These are phyloP conservation scores for Sphaerophoria rueppellii DNA, from an alignment of 2,888 invertebrate species.

Conservation along the genomic window DNA sequence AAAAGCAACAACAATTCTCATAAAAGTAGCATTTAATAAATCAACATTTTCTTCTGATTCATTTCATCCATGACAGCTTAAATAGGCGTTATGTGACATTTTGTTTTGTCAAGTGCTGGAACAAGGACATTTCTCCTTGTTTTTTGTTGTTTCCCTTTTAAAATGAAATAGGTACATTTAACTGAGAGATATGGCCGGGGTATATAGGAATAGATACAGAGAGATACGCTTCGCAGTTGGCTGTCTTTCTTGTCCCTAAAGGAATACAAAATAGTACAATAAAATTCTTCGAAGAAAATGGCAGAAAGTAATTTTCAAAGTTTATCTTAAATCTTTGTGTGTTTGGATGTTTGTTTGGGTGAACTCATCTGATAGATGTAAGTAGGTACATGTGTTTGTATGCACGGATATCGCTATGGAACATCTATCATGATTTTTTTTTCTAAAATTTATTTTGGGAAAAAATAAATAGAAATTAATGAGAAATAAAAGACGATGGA, in stretches of 20 bases:
- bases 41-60: slow-evolving; percentile 71
- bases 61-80: slow-evolving; percentile 69
- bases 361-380: slow-evolving; percentile 9
- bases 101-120: slow-evolving; percentile 50
- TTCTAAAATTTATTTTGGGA: neutral
- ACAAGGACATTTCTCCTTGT: slow-evolving; percentile 30
- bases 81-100: slow-evolving; percentile 70
- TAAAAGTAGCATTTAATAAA: slow-evolving; percentile 72
- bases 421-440: slow-evolving; percentile 29
- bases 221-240: slow-evolving; percentile 7
- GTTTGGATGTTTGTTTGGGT: slow-evolving; percentile 32
- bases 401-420: neutral
- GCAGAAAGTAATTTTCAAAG: slow-evolving; percentile 50
- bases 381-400: slow-evolving; percentile 4
- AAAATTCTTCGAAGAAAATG: slow-evolving; percentile 4
- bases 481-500: slow-evolving; percentile 16
- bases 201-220: slow-evolving; percentile 8
- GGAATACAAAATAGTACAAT: slow-evolving; percentile 20
- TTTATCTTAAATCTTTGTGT: slow-evolving; percentile 36
- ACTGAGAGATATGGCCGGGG: neutral
- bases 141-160: slow-evolving; percentile 18
- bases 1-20: slow-evolving; percentile 52
- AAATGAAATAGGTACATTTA: slow-evolving; percentile 39
- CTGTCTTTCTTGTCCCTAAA: slow-evolving; percentile 39
- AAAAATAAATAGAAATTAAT: slow-evolving; percentile 51